Conservation (phyloP, 2,113 vertebrate species). For the Carassius auratus region DNA sequence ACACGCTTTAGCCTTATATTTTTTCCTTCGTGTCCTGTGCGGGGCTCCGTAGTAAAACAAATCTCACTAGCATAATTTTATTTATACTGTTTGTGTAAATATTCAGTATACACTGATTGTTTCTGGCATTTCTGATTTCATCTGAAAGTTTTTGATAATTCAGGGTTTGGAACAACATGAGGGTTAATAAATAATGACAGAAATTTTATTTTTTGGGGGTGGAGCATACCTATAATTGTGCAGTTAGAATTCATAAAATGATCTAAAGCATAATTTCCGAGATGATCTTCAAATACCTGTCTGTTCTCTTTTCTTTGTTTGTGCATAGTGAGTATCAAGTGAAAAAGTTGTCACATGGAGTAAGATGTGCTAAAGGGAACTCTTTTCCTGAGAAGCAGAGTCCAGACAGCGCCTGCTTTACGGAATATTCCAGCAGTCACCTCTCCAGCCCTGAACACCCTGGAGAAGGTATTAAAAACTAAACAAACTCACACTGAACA, state of each 20-base stretch:
- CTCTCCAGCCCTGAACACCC: slow-evolving; percentile 87
- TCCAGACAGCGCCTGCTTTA: slow-evolving; percentile 94
- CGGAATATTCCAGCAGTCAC: slow-evolving; percentile 88
- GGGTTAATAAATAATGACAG: background rate
- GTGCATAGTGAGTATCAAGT: slow-evolving; percentile 89
- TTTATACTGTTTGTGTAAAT: too few relatives aligned
- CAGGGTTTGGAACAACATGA: background rate
- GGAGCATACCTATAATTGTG: background rate
- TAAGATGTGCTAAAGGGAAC: slow-evolving; percentile 68
- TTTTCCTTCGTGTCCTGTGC: too few relatives aligned
- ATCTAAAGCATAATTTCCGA: background rate
- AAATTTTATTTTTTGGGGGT: background rate
- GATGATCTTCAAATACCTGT: background rate
- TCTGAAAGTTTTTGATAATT: too few relatives aligned
- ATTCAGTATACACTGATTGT: too few relatives aligned
- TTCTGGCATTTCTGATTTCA: too few relatives aligned
- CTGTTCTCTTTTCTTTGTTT: background rate
- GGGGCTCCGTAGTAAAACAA: background rate
- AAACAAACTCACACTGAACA: background rate
- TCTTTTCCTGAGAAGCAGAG: slow-evolving; percentile 88
- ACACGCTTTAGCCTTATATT: too few relatives aligned
- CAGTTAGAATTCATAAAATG: background rate
- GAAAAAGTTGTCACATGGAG: slow-evolving; percentile 78
- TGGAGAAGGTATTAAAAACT: slow-evolving; percentile 78
- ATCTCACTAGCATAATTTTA: too few relatives aligned